Base-by-base conservation (phyloP, 2,888 invertebrate genomes). In the Torymus auratus region DNA sequence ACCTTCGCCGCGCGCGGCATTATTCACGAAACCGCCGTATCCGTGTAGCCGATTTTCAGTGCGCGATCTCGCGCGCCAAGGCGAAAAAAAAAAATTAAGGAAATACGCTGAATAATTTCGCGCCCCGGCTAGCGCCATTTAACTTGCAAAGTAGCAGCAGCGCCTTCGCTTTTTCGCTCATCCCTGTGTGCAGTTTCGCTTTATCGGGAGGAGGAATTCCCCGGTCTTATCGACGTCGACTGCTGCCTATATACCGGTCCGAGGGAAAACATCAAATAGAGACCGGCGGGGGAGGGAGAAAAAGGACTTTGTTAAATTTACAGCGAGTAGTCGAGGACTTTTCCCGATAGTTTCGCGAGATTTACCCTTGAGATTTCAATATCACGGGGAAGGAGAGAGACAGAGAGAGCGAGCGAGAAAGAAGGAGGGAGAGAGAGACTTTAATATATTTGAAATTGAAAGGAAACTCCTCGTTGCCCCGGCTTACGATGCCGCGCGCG, bases 351-450 rank as follows among this genome's bases (percentile, higher is more conserved):
- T n/a, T 52, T 28, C 58, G 15, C n/a, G 23, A 67, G 58, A 3
- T 69, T 61, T n/a, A 23, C 56, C 56, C 70, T 62, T 17, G 56
- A 55, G 70, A 77, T 77, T 77, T 70, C 70, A 62, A 70, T 77
- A 64, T 64, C 77, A 50, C 41, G 41, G 41, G 41, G 41, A 41
- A 7, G 41, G 41, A 41, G 7, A 41, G 41, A 41, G 41, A 41
- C 41, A 41, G 41, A 41, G 41, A 41, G 41, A 10, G 3, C 3
- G 28, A 28, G 28, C 3, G 4, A 28, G 28, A 28, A 4, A 28
- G 41, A 41, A 10, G 7, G 41, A 41, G 41, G 7, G 1, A 41
- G 5, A 12, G 50, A 11, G 1, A 55, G 23, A 71, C 15, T 52
- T 75, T 53, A 68, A 68, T 60, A 75, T 68, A 41, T 75, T 60